Base-by-base conservation (phyloP, 2,113 vertebrate genomes). In the Odontesthes bonariensis region DNA sequence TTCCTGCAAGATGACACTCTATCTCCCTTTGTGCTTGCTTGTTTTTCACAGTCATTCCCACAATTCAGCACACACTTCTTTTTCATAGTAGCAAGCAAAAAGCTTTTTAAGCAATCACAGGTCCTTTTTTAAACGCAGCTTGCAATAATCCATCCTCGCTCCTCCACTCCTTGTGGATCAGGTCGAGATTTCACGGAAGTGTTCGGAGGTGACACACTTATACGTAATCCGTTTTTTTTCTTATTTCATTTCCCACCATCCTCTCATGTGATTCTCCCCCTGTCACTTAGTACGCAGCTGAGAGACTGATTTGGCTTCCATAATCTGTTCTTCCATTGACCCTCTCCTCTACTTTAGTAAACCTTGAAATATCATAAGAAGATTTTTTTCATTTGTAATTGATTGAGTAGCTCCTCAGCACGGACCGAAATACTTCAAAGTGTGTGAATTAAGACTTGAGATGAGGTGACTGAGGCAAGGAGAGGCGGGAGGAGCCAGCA, bases 361-460 rank as follows among this genome's bases (percentile, higher is more conserved):
- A 97, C 96, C 96, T 96, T 94, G 13, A 95, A 97, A 97, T 97
- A 96, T 98, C 96, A 95, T 98, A 98, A 97, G 96, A 94, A 96
- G 97, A 98, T 99, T 98, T 97, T 98, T 97, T 97, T 97, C 93
- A 96, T 98, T 96, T 94, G 96, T 98, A 99, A 99, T 97, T 99
- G 97, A 99, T 98, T 99, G 97, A 98, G 95, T 97, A 95, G 95
- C 95, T 97, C 88, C 81, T 97, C 96, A 95, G 95, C 94, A 93
- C 95, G 96, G 96, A 95, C 84, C 79, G 63, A 81, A 95, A 94
- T 94, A 97, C 97, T 98, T 98, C 97, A 99, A 99, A 99, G 97
- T 95, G 96, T 94, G 90, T 93, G 92, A 94, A 92, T 93, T 93
- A 93, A 92, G 88, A 91, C 88, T 88, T 86, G 80, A 79, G 72